Evolutionary conservation across 2,888 invertebrate species (phyloP), one percentile per base, ranked within the genome.

Genomic region (Oscheius sp.): DNA sequence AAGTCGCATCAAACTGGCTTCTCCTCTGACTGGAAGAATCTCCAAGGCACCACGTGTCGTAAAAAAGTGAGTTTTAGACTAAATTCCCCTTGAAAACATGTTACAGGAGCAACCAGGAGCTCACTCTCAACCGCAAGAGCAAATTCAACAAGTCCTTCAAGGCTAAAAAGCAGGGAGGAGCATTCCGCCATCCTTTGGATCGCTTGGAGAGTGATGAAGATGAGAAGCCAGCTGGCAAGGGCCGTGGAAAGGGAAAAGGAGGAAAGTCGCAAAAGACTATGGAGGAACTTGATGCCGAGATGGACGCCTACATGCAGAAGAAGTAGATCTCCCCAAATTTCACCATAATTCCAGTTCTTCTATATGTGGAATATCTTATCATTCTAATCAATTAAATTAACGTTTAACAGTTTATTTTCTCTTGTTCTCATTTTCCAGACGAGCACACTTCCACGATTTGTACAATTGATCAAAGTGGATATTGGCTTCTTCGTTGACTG

Each of bases 251-350:
- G n/a, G 15, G 23, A n/a, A 17, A 48, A 1, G 65, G 31, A 46
- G n/a, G 53, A 6, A 67, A 57, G 48, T 17, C 20, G 15, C 57
- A 34, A 17, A 67, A 67, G 57, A 74, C 74, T 5, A 65, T 63
- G 39, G 74, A 68, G 2, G 70, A 77, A 63, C 66, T 77, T 52
- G 76, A 77, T 31, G 76, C 76, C n/a, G 76, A 77, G 46, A 70
- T 74, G 46, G 76, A 77, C n/a, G 73, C 25, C n/a, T 61, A 61
- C 45, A 61, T 61, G 61, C n/a, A n/a, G n/a, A n/a, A n/a, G n/a
- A n/a, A n/a, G n/a, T n/a, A n/a, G n/a, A n/a, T n/a, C n/a, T n/a
- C n/a, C n/a, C n/a, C n/a, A n/a, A n/a, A n/a, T n/a, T n/a, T n/a
- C n/a, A n/a, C n/a, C n/a, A n/a, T n/a, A n/a, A n/a, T n/a, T n/a